Evolutionary conservation across 2,113 vertebrate species (phyloP).

Genomic region (Phyllopteryx taeniolatus): DNA sequence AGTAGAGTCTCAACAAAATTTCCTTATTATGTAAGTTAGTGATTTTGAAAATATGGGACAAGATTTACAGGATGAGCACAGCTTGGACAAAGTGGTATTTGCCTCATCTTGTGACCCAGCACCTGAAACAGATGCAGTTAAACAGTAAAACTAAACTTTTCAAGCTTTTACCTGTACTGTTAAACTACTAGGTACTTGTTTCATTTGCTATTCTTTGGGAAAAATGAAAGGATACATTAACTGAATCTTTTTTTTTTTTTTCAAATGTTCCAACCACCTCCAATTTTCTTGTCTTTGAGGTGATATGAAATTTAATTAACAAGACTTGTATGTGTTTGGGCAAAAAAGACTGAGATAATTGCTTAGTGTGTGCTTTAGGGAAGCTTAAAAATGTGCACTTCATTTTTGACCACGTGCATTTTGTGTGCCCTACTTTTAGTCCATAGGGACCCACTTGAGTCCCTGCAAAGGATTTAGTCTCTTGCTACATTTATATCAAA

Average conservation of each 20-base stretch:
- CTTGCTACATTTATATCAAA: background rate
- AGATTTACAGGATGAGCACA: conserved; percentile 3
- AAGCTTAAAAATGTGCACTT: conserved; percentile 28
- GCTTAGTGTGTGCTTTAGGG: conserved; percentile 40
- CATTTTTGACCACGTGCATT: conserved; percentile 32
- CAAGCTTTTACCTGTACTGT: background rate
- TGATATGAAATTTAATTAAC: conserved; percentile 63
- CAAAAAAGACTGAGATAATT: conserved; percentile 34
- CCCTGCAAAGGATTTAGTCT: background rate
- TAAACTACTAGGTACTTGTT: background rate
- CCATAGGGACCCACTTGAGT: background rate
- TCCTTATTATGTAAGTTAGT: background rate
- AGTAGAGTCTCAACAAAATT: conserved; percentile 30
- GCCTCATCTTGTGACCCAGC: too few relatives aligned
- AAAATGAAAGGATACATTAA: conserved; percentile 34
- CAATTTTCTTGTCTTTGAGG: conserved; percentile 49
- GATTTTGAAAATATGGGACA: conserved; percentile 42
- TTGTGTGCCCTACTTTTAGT: conserved; percentile 26
- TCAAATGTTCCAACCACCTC: conserved; percentile 52
- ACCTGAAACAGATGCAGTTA: too few relatives aligned
- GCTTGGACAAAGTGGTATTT: background rate
- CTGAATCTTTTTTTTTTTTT: conserved; percentile 58
- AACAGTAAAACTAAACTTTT: too few relatives aligned
- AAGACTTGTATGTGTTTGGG: conserved; percentile 36
- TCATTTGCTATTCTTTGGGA: background rate